Percentiles rank a stretch among this genome's conserved stretches.
Conservation (phyloP, 2,888 invertebrate species). For the Pachliopta kotzebuea region DNA sequence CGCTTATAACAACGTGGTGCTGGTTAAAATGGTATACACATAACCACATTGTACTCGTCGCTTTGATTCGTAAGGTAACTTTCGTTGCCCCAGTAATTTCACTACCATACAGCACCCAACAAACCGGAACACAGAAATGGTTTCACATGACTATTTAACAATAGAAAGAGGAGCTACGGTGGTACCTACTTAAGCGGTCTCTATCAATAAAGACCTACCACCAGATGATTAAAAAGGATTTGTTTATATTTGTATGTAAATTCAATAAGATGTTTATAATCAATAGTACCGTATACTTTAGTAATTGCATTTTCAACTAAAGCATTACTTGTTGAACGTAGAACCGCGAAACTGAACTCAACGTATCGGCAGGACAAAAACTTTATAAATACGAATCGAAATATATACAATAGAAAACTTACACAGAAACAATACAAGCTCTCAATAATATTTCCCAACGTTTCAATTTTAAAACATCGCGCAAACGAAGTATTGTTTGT, state of each 20-base stretch:
- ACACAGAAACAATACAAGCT: conserved; percentile 17
- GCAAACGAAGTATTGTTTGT: conserved; percentile 21
- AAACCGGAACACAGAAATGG: too few relatives aligned
- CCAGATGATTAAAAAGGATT: too few relatives aligned
- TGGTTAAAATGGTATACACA: too few relatives aligned
- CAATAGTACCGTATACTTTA: background rate
- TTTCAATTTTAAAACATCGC: conserved; percentile 21
- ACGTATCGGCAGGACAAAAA: conserved; percentile 9
- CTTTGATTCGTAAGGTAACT: too few relatives aligned
- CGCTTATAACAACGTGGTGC: too few relatives aligned
- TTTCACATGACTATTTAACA: too few relatives aligned
- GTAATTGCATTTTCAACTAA: background rate
- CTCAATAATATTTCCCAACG: conserved; percentile 22
- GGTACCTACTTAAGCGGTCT: too few relatives aligned
- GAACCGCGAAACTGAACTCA: conserved; percentile 1
- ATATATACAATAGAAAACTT: conserved; percentile 5
- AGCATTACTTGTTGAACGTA: conserved; percentile 24
- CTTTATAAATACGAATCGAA: conserved; percentile 1
- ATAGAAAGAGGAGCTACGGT: too few relatives aligned
- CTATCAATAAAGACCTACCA: too few relatives aligned
- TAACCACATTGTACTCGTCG: too few relatives aligned
- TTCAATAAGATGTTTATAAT: background rate
- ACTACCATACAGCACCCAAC: too few relatives aligned
- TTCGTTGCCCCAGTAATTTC: too few relatives aligned
- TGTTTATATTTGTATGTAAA: background rate